A percentile compares a stretch with the other conserved stretches of the same genome.
Evolutionary conservation across 2,797 vertebrate genomes (phyloP).

Genomic region (Chromobotia macracanthus): DNA sequence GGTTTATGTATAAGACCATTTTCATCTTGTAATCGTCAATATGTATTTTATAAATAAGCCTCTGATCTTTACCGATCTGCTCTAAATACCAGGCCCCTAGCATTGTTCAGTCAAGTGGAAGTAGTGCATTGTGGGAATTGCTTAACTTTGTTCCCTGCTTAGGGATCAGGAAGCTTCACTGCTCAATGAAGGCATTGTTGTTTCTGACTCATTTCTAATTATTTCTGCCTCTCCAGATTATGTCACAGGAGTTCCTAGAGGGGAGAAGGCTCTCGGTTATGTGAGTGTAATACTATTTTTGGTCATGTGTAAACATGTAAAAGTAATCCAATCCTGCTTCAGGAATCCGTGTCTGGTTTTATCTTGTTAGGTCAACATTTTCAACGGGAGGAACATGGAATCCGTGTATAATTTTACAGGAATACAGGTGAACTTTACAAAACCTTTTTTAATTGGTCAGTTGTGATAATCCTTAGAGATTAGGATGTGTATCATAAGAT

Average conservation of each 20-base stretch:
- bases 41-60: too few relatives aligned
- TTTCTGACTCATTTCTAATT: not conserved
- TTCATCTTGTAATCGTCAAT: too few relatives aligned
- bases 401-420: conserved; percentile 94
- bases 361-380: conserved; percentile 88
- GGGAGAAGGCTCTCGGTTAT: conserved; percentile 91
- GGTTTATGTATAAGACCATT: too few relatives aligned
- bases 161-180: not conserved
- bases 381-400: conserved; percentile 88
- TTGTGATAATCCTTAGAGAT: not conserved
- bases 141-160: conserved; percentile 17
- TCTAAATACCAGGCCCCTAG: conserved; percentile 10
- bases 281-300: conserved; percentile 73
- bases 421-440: conserved; percentile 81
- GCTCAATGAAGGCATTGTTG: conserved; percentile 27
- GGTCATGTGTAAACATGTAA: not conserved
- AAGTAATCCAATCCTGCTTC: not conserved
- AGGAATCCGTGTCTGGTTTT: conserved; percentile 40
- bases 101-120: not conserved
- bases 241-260: conserved; percentile 91
- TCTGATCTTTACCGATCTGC: not conserved
- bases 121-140: conserved; percentile 8
- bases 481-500: conserved; percentile 4
- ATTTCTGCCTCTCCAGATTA: conserved; percentile 80
- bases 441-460: not conserved